These are phyloP conservation scores for Ostrea edulis DNA, from an alignment of 1,140 invertebrate species.

Conservation along the genomic window DNA sequence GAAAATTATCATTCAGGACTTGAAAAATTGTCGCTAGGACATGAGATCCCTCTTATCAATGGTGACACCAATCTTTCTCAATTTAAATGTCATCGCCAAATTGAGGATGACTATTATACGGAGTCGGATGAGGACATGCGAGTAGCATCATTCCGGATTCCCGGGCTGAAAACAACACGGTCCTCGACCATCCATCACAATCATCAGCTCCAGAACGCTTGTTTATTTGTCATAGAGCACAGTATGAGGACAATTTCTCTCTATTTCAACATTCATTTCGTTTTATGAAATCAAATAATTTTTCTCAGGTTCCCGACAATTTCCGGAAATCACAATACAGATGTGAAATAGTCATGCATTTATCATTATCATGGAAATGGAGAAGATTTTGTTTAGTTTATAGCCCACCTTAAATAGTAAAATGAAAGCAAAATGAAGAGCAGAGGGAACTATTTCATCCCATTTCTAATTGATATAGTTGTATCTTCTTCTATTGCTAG, in stretches of 20 bases:
- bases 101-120: slow-evolving; percentile 28
- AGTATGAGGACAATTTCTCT: slow-evolving; percentile 28
- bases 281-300: slow-evolving; percentile 37
- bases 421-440: background rate
- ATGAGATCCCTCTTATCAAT: background rate
- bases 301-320: slow-evolving; percentile 22
- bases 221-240: slow-evolving; percentile 28
- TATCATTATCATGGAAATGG: slow-evolving; percentile 13
- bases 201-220: slow-evolving; percentile 5
- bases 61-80: slow-evolving; percentile 31
- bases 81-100: slow-evolving; percentile 30
- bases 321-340: slow-evolving; percentile 31
- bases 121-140: slow-evolving; percentile 29
- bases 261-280: slow-evolving; percentile 31
- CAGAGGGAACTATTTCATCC: too few relatives aligned
- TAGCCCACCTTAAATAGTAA: background rate
- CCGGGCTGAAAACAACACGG: slow-evolving; percentile 24
- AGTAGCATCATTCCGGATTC: slow-evolving; percentile 36
- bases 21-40: slow-evolving; percentile 6
- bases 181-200: background rate
- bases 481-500: too few relatives aligned
- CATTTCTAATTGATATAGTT: too few relatives aligned
- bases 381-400: background rate
- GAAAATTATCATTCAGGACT: slow-evolving; percentile 26
- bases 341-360: slow-evolving; percentile 21